Percentiles rank a stretch among this genome's conserved stretches.
Conservation (phyloP, 2,797 vertebrate genomes). For the Allobates femoralis region DNA sequence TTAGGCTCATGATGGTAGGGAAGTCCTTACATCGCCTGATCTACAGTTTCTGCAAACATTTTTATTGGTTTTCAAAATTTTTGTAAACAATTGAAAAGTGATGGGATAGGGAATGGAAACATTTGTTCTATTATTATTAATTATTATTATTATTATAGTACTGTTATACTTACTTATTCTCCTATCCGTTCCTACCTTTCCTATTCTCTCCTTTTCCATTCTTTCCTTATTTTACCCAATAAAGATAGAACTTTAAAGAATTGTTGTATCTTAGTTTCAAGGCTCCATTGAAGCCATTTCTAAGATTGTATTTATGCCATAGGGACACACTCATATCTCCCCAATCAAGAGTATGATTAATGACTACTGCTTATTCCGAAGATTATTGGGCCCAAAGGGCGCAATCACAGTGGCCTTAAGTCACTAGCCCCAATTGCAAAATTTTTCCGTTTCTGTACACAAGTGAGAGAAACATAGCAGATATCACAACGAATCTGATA, state of each 20-base stretch:
- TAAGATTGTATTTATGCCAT: slow-evolving; percentile 8
- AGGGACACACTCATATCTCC: not conserved
- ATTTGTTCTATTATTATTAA: too few species aligned
- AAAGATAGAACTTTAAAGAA: not conserved
- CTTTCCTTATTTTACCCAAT: too few species aligned
- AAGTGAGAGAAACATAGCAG: not conserved
- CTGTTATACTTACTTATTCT: too few species aligned
- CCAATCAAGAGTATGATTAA: slow-evolving; percentile 30
- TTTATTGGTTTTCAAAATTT: too few species aligned
- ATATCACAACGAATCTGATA: not conserved
- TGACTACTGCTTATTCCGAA: slow-evolving; percentile 28
- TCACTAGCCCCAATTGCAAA: not conserved
- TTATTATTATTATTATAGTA: too few species aligned
- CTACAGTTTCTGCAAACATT: too few species aligned
- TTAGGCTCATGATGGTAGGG: too few species aligned
- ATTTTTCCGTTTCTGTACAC: not conserved
- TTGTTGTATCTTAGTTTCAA: not conserved
- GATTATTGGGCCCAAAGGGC: slow-evolving; percentile 39
- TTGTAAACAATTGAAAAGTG: too few species aligned
- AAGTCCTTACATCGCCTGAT: too few species aligned
- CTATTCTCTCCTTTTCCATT: too few species aligned
- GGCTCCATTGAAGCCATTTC: not conserved
- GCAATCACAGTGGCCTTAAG: slow-evolving; percentile 8
- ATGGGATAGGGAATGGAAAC: too few species aligned
- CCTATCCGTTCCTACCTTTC: too few species aligned